Conservation (phyloP, 2,888 invertebrate genomes). For the Acrobasis suavella region DNA sequence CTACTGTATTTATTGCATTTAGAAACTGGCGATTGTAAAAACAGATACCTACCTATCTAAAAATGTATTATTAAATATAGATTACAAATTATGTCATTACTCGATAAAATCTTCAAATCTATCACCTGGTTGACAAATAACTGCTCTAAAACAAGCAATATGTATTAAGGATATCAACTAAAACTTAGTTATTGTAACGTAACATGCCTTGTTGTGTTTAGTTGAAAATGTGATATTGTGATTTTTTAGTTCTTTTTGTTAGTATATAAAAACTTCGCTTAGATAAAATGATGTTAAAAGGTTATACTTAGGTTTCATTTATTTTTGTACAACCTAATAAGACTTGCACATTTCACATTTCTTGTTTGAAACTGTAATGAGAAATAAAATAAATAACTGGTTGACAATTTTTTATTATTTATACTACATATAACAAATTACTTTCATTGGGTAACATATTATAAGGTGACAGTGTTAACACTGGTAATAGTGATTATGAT, state of each 20-base stretch:
- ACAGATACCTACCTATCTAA: constrained; percentile 49
- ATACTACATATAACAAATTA: background rate
- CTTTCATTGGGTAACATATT: no score
- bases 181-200: constrained; percentile 47
- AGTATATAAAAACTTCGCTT: constrained; percentile 57
- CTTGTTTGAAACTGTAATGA: constrained; percentile 70
- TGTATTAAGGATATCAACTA: constrained; percentile 60
- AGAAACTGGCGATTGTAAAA: constrained; percentile 74
- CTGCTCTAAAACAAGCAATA: constrained; percentile 61
- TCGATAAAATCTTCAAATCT: constrained; percentile 52
- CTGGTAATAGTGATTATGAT: no score
- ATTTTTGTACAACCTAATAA: constrained; percentile 74
- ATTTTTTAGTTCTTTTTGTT: constrained; percentile 66
- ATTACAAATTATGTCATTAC: constrained; percentile 62
- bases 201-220: constrained; percentile 68
- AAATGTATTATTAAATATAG: constrained; percentile 60
- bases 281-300: constrained; percentile 59
- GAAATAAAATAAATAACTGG: constrained; percentile 67
- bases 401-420: constrained; percentile 46
- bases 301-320: constrained; percentile 68
- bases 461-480: no score
- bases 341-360: constrained; percentile 71
- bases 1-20: constrained; percentile 80
- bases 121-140: constrained; percentile 48
- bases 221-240: constrained; percentile 77